Evolutionary conservation across 2,888 invertebrate genomes (phyloP), one percentile per base, ranked within the genome.

Genomic region (Atethmia centrago): DNA sequence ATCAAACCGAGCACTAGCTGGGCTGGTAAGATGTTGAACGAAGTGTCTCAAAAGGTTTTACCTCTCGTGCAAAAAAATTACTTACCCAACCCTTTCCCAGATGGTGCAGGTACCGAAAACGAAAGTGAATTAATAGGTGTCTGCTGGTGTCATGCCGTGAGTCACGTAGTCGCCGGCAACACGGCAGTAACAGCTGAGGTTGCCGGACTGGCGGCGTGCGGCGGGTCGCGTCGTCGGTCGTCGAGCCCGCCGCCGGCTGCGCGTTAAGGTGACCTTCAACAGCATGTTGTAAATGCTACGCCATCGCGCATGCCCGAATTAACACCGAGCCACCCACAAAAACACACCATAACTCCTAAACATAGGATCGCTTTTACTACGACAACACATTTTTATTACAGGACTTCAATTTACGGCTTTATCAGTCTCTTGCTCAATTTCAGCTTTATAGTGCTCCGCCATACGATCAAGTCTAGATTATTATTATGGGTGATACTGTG

Each of bases 181-280:
- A 4, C 21, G 16, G 58, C 25, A 3, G 64, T 65, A 21, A 25
- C 19, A 1, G 63, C 21, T 36, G 64, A 3, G 14, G 62, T 51
- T n/a, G 58, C 16, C 56, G 51, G 55, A 42, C 51, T n/a, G 40
- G 77, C n/a, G 66, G 8, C 55, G 59, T 65, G 78, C 31, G 69
- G 5, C 58, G 51, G 62, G 73, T 56, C 71, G 83, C 78, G 79
- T 55, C 45, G 56, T 55, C 45, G 56, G 49, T 16, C 40, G 53
- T 19, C 70, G 31, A 75, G 82, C 84, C 74, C 81, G 84, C 66
- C 81, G 84, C 66, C 78, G 83, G 73, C 73, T 21, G 77, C 68
- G 71, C 77, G 85, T 91, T 93, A 95, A 95, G 95, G 95, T 95
- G 94, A 95, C 95, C 95, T 95, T 95, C 93, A 92, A 87, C 88